Evolutionary conservation across 2,113 vertebrate species (phyloP).

Genomic region (Ondatra zibethicus): DNA sequence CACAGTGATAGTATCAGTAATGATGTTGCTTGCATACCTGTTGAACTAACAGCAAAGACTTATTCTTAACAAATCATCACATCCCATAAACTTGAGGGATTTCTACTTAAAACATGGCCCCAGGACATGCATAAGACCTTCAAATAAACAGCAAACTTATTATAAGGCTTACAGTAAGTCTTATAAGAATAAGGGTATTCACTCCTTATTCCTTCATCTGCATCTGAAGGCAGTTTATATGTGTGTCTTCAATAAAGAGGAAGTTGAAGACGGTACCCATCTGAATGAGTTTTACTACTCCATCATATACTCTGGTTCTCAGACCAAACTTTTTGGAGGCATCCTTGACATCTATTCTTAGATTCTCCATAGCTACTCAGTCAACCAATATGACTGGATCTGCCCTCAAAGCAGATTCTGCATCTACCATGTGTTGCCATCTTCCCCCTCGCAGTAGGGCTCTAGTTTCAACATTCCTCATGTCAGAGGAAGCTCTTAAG

Average conservation of each 20-base stretch:
- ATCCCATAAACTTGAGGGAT: neutral
- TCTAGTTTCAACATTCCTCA: neutral
- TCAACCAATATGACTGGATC: neutral
- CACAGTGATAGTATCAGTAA: neutral
- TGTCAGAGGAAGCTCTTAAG: accelerated
- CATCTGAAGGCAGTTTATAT: neutral
- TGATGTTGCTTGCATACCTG: neutral
- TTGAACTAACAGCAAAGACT: neutral
- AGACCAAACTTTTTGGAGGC: neutral
- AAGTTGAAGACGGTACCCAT: neutral
- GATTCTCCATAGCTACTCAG: neutral
- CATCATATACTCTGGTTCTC: neutral
- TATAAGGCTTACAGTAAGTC: too few species aligned
- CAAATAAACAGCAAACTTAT: neutral
- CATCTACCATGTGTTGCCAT: neutral
- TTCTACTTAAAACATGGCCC: neutral
- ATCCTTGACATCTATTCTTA: neutral
- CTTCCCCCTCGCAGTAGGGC: accelerated
- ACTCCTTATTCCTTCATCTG: neutral
- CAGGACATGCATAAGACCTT: neutral
- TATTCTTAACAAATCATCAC: neutral
- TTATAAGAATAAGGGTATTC: neutral
- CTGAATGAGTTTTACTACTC: neutral
- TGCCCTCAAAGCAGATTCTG: neutral
- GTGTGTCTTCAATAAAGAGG: neutral